A percentile compares a stretch with the other conserved stretches of the same genome.
Evolutionary conservation across 2,888 invertebrate genomes (phyloP).

Genomic region (Epinotia ramella): DNA sequence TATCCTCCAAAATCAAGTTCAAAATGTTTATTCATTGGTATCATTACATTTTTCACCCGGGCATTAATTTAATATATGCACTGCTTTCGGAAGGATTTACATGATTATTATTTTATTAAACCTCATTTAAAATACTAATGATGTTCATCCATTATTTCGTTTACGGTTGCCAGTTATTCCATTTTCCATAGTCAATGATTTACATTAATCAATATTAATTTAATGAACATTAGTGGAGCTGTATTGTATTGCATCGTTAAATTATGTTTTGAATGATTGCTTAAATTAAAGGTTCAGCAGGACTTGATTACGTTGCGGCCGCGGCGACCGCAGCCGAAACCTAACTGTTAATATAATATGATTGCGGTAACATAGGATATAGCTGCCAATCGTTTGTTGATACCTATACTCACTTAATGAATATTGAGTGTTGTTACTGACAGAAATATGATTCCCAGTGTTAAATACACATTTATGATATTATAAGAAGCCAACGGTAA

Average conservation of each 20-base stretch:
- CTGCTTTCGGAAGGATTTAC: constrained; percentile 4
- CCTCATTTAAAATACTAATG: constrained; percentile 17
- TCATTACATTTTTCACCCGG: constrained; percentile 8
- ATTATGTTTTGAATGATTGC: constrained; percentile 15
- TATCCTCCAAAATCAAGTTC: neutral
- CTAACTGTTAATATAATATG: constrained; percentile 31
- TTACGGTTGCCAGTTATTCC: neutral
- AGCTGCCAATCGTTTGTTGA: constrained; percentile 15
- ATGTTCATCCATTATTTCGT: neutral
- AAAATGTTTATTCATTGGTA: neutral
- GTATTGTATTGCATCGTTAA: neutral
- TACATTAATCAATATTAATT: neutral
- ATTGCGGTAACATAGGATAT: constrained; percentile 29
- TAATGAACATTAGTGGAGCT: neutral
- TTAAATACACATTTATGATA: neutral
- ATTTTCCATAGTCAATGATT: neutral
- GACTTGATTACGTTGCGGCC: constrained; percentile 35
- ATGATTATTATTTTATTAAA: constrained; percentile 3
- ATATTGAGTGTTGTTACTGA: constrained; percentile 12
- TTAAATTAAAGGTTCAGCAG: constrained; percentile 27
- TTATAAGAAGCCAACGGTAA: neutral
- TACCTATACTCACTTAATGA: constrained; percentile 11
- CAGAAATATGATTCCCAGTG: neutral
- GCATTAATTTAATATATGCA: neutral
- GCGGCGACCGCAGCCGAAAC: constrained; percentile 32